phyloP scores from a whole-genome alignment of 2,888 invertebrate genomes.

The Minunthozetes semirufus region DNA sequence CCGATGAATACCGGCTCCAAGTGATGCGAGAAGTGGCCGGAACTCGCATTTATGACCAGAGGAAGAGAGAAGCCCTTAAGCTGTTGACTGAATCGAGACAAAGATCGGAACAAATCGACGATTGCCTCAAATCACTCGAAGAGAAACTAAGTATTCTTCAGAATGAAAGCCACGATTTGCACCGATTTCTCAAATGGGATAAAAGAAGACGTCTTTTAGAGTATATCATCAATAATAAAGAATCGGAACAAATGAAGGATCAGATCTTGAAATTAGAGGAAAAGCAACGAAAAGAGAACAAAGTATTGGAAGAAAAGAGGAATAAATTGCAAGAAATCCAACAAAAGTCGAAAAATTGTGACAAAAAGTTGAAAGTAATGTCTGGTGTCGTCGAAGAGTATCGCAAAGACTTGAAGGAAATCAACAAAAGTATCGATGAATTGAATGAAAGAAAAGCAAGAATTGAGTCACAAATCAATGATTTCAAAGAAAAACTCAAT shows the following conservation, averaged over 20 bases:
- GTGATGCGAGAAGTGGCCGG: constrained; percentile 93
- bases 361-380: neutral
- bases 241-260: constrained; percentile 42
- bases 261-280: constrained; percentile 69
- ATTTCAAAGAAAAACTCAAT: constrained; percentile 89
- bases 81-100: constrained; percentile 68
- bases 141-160: constrained; percentile 91
- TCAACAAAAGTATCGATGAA: constrained; percentile 81
- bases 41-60: constrained; percentile 93
- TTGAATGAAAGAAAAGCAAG: constrained; percentile 83
- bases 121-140: constrained; percentile 90
- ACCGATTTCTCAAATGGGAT: constrained; percentile 98
- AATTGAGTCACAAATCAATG: constrained; percentile 85
- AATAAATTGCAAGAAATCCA: constrained; percentile 80
- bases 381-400: neutral
- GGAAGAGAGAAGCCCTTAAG: constrained; percentile 90
- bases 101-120: constrained; percentile 85
- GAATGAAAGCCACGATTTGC: constrained; percentile 96
- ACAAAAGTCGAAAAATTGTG: constrained; percentile 59
- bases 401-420: constrained; percentile 59
- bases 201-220: constrained; percentile 87
- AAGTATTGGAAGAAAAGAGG: constrained; percentile 58
- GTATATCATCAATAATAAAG: constrained; percentile 95
- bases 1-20: constrained; percentile 91
- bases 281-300: constrained; percentile 76